Evolutionary conservation across 2,113 vertebrate species (phyloP).

Genomic region (Apteryx mantelli): DNA sequence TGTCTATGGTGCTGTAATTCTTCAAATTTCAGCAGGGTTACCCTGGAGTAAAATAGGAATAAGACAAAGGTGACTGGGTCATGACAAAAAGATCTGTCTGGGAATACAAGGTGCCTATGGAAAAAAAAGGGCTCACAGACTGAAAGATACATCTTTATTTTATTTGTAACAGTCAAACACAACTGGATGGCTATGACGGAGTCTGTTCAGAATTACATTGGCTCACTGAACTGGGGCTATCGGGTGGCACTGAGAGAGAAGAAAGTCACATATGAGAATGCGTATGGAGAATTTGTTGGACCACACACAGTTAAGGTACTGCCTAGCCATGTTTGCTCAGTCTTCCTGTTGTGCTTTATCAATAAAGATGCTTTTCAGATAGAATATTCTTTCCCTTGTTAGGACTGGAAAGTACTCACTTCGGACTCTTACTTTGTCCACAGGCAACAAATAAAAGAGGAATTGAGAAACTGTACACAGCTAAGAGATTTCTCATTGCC

Average conservation of each 20-base stretch:
- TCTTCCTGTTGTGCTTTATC: not conserved
- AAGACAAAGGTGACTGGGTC: not conserved
- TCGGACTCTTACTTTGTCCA: slow-evolving; percentile 18
- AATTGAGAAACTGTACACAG: slow-evolving; percentile 77
- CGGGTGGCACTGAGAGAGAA: slow-evolving; percentile 79
- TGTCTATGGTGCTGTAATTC: not conserved
- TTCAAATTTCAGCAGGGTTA: not conserved
- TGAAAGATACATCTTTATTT: not conserved
- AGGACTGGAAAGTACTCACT: not conserved
- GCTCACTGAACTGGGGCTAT: slow-evolving; percentile 82
- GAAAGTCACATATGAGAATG: slow-evolving; percentile 79
- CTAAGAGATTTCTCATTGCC: slow-evolving; percentile 83
- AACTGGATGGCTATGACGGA: slow-evolving; percentile 84
- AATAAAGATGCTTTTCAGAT: not conserved
- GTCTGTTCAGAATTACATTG: slow-evolving; percentile 81
- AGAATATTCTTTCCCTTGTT: not conserved
- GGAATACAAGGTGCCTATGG: not conserved
- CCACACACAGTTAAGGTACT: slow-evolving; percentile 84
- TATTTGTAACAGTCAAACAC: slow-evolving; percentile 75
- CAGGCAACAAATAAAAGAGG: slow-evolving; percentile 83
- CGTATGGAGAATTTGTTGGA: slow-evolving; percentile 79
- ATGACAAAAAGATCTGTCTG: not conserved
- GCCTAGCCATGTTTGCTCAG: not conserved
- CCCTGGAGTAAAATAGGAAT: not conserved
- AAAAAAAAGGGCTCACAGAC: not conserved